Evolutionary conservation across 1,140 invertebrate genomes (phyloP).

Genomic region (Hylaeus volcanicus): DNA sequence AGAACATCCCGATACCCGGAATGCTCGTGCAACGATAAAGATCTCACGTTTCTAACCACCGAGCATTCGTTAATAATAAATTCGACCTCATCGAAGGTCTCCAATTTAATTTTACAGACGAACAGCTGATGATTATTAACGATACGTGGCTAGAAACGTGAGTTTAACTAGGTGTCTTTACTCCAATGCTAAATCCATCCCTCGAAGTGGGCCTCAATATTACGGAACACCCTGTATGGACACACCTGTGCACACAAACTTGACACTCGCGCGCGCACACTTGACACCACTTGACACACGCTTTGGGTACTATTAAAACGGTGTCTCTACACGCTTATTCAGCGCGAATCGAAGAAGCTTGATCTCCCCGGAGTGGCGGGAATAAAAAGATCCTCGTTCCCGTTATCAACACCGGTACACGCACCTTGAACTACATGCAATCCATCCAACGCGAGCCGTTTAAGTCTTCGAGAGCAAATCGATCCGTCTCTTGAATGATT

Average conservation of each 20-base stretch:
- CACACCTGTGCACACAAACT: constrained; percentile 17
- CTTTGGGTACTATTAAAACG: constrained; percentile 43
- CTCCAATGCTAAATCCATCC: too few species aligned
- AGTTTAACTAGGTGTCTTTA: too few species aligned
- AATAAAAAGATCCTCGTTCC: constrained; percentile 38
- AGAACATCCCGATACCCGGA: too few species aligned
- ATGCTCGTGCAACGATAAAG: too few species aligned
- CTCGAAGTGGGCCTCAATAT: too few species aligned
- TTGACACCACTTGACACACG: too few species aligned
- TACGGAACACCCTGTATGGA: neutral
- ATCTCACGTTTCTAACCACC: too few species aligned
- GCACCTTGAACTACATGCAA: constrained; percentile 24
- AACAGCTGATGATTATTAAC: too few species aligned
- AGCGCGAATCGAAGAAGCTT: constrained; percentile 8
- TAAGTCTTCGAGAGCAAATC: constrained; percentile 30
- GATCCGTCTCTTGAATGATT: constrained; percentile 22
- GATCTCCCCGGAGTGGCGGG: neutral
- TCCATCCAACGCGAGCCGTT: constrained; percentile 22
- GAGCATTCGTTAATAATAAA: too few species aligned
- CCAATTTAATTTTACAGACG: too few species aligned
- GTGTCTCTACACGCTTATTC: constrained; percentile 16
- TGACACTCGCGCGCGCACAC: neutral
- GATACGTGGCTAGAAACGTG: too few species aligned
- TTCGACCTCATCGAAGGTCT: too few species aligned
- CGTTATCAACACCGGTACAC: constrained; percentile 35